These are phyloP conservation scores for Aplidium turbinatum DNA, from an alignment of 23 tunicate genomes.

Conservation along the genomic window DNA sequence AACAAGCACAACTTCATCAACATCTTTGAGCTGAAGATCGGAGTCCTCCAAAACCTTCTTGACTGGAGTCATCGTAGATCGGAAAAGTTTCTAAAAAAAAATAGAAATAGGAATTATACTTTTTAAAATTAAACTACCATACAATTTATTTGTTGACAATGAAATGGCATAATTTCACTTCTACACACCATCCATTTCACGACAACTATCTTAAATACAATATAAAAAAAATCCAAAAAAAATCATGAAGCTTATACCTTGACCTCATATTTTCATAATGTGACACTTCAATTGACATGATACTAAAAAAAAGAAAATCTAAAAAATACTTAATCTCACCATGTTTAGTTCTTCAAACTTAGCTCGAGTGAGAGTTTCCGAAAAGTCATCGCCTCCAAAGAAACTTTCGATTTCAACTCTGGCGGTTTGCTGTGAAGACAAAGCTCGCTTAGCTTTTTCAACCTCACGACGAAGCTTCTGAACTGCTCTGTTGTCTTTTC, in stretches of 20 bases:
- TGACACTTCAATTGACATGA: neutral
- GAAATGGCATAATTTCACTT: too few relatives aligned
- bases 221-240: too few relatives aligned
- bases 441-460: slow-evolving; percentile 97
- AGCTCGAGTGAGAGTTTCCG: slow-evolving; percentile 95
- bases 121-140: too few relatives aligned
- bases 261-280: neutral
- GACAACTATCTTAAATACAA: too few relatives aligned
- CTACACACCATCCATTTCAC: too few relatives aligned
- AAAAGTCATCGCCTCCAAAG: slow-evolving; percentile 92
- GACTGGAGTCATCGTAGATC: slow-evolving; percentile 83
- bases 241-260: neutral
- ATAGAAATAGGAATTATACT: too few relatives aligned
- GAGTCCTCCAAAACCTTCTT: slow-evolving; percentile 89
- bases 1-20: slow-evolving; percentile 94
- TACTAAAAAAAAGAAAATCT: neutral
- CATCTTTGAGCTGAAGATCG: slow-evolving; percentile 70
- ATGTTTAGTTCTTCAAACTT: slow-evolving; percentile 95
- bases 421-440: slow-evolving; percentile 82
- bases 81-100: slow-evolving; percentile 65
- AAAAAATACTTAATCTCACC: slow-evolving; percentile 44
- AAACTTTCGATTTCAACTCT: slow-evolving; percentile 93
- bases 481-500: slow-evolving; percentile 86
- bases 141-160: too few relatives aligned
- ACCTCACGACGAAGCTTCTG: slow-evolving; percentile 95